phyloP scores from a whole-genome alignment of 1,140 invertebrate genomes.

The Meloidogyne chitwoodi region DNA sequence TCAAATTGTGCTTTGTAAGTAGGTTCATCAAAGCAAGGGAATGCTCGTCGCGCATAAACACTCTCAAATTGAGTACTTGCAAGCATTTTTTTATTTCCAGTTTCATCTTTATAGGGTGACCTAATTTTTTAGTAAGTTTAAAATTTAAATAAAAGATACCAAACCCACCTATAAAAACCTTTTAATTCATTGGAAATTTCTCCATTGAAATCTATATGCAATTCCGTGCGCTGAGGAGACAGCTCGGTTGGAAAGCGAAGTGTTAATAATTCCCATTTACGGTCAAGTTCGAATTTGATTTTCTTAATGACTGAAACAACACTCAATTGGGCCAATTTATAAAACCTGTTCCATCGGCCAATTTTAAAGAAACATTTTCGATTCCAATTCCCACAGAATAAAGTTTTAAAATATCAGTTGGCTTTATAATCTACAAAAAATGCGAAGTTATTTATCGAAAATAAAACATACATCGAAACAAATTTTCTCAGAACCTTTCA shows the following conservation, averaged over 20 bases:
- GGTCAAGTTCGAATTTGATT: slow-evolving; percentile 15
- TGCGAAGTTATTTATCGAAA: background rate
- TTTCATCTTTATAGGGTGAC: slow-evolving; percentile 31
- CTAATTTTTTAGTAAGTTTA: too few species aligned
- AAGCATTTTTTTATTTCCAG: slow-evolving; percentile 18
- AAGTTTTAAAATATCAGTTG: slow-evolving; percentile 30
- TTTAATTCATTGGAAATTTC: slow-evolving; percentile 13
- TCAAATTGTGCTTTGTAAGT: slow-evolving; percentile 80
- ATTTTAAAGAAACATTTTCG: slow-evolving; percentile 21
- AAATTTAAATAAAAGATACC: too few species aligned
- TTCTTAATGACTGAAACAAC: slow-evolving; percentile 23
- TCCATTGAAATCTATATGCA: slow-evolving; percentile 6
- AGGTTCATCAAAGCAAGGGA: slow-evolving; percentile 94
- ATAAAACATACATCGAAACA: slow-evolving; percentile 20
- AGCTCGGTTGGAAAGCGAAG: slow-evolving; percentile 13
- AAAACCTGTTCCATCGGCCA: slow-evolving; percentile 42
- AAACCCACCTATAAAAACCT: slow-evolving; percentile 16
- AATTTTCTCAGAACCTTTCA: slow-evolving; percentile 17
- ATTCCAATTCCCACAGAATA: slow-evolving; percentile 31
- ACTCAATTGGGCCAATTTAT: too few species aligned
- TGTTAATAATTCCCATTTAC: slow-evolving; percentile 19
- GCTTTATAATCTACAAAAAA: slow-evolving; percentile 12
- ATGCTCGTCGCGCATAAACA: slow-evolving; percentile 75
- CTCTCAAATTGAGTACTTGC: slow-evolving; percentile 42
- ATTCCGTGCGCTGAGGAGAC: slow-evolving; percentile 12